These are phyloP conservation scores for Ricordea florida DNA, from an alignment of 92 coral and sea anemone genomes.

Conservation along the genomic window DNA sequence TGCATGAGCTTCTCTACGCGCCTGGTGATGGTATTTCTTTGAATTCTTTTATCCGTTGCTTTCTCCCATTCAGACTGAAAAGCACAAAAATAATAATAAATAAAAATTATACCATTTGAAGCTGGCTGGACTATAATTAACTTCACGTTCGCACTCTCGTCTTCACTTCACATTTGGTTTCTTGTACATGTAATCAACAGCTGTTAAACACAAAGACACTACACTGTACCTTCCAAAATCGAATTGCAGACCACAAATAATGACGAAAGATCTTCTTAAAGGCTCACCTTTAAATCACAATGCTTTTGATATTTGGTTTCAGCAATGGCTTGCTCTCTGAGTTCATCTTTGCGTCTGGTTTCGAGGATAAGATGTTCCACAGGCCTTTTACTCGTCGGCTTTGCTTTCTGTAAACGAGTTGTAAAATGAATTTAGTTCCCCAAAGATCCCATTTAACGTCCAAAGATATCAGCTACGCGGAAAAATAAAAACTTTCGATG, in stretches of 20 bases:
- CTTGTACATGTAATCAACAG: no score
- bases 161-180: no score
- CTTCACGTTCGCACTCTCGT: no score
- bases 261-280: no score
- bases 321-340: slow-evolving; percentile 84
- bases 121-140: no score
- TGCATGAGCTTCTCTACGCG: slow-evolving; percentile 92
- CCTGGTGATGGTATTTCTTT: slow-evolving; percentile 81
- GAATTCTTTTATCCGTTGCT: slow-evolving; percentile 91
- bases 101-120: no score
- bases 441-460: no score
- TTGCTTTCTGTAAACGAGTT: slow-evolving; percentile 76
- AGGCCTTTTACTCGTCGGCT: slow-evolving; percentile 91
- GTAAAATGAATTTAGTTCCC: background rate
- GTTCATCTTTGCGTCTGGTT: slow-evolving; percentile 89
- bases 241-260: background rate
- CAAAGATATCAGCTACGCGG: no score
- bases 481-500: no score
- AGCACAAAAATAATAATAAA: background rate
- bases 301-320: slow-evolving; percentile 90
- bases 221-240: no score
- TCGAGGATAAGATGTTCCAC: slow-evolving; percentile 95
- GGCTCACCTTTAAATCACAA: slow-evolving; percentile 87
- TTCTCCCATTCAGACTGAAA: slow-evolving; percentile 95
- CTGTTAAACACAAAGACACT: no score